A percentile compares a stretch with the other conserved stretches of the same genome.
Evolutionary conservation across 2,113 vertebrate species (phyloP).

Genomic region (Gymnorhina tibicen): DNA sequence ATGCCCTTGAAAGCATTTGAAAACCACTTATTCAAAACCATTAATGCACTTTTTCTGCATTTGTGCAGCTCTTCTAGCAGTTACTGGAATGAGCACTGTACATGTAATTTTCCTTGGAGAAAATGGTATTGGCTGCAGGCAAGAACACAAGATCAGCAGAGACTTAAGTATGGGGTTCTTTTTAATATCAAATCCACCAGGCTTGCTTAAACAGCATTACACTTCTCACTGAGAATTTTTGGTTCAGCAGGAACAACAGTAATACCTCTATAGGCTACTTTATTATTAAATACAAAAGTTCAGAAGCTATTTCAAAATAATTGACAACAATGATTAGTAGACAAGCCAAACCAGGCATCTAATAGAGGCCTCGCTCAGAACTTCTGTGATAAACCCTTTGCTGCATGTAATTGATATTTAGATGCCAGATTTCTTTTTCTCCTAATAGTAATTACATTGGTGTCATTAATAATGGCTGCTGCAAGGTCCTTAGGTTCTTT

Average conservation of each 20-base stretch:
- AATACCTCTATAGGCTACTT: slow-evolving; percentile 22
- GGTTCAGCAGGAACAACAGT: slow-evolving; percentile 11
- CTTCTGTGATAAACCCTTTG: slow-evolving; percentile 37
- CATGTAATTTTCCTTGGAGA: not conserved
- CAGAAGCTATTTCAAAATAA: slow-evolving; percentile 60
- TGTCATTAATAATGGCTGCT: slow-evolving; percentile 63
- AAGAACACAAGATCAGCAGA: not conserved
- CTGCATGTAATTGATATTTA: slow-evolving; percentile 64
- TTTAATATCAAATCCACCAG: slow-evolving; percentile 9
- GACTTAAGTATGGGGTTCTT: not conserved
- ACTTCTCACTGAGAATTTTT: not conserved
- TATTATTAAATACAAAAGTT: slow-evolving; percentile 45
- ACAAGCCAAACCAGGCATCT: slow-evolving; percentile 21
- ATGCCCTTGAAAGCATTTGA: not conserved
- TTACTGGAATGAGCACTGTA: not conserved
- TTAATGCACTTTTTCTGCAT: not conserved
- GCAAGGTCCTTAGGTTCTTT: slow-evolving; percentile 31
- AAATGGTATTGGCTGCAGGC: not conserved
- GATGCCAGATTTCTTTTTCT: slow-evolving; percentile 49
- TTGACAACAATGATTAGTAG: slow-evolving; percentile 50
- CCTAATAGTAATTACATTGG: slow-evolving; percentile 58
- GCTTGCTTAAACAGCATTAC: slow-evolving; percentile 10
- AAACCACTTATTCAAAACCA: not conserved
- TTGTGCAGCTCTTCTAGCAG: not conserved
- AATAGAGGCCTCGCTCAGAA: slow-evolving; percentile 39